These are phyloP conservation scores for Drosophila albomicans DNA, from an alignment of 1,140 invertebrate genomes.

Conservation along the genomic window DNA sequence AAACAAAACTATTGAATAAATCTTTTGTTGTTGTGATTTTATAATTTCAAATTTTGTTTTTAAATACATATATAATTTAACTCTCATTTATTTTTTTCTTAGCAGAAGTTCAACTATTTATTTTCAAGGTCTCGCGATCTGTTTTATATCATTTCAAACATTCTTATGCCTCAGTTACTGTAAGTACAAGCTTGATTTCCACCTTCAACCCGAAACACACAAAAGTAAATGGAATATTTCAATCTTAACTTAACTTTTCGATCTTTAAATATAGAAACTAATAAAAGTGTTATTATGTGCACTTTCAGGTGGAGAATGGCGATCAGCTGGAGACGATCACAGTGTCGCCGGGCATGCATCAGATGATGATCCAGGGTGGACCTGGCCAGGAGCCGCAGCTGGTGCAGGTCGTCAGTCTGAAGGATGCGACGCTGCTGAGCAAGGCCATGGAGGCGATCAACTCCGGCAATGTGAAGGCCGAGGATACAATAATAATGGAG, in stretches of 20 bases:
- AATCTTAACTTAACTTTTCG: too few relatives aligned
- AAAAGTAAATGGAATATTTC: too few relatives aligned
- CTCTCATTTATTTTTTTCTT: constrained; percentile 9
- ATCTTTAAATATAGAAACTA: too few relatives aligned
- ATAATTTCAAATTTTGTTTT: constrained; percentile 39
- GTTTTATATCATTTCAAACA: constrained; percentile 15
- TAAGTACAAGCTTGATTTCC: constrained; percentile 26
- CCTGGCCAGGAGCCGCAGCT: constrained; percentile 90
- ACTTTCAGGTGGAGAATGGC: constrained; percentile 87
- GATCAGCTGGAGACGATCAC: constrained; percentile 89
- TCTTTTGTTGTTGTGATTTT: constrained; percentile 75
- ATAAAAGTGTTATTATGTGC: too few relatives aligned
- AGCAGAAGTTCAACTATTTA: constrained; percentile 29
- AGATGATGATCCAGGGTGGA: constrained; percentile 91
- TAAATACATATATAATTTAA: constrained; percentile 19
- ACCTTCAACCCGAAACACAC: too few relatives aligned
- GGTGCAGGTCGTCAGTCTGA: constrained; percentile 92
- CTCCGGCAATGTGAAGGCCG: constrained; percentile 85
- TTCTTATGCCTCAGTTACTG: constrained; percentile 33
- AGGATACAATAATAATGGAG: constrained; percentile 84
- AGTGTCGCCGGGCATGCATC: constrained; percentile 90
- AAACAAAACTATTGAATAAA: constrained; percentile 70
- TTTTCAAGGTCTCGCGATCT: constrained; percentile 12
- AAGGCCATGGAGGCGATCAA: constrained; percentile 90
- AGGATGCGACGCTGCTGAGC: constrained; percentile 91